Evolutionary conservation across 2,797 vertebrate genomes (phyloP).

Genomic region (Xenopus petersii): DNA sequence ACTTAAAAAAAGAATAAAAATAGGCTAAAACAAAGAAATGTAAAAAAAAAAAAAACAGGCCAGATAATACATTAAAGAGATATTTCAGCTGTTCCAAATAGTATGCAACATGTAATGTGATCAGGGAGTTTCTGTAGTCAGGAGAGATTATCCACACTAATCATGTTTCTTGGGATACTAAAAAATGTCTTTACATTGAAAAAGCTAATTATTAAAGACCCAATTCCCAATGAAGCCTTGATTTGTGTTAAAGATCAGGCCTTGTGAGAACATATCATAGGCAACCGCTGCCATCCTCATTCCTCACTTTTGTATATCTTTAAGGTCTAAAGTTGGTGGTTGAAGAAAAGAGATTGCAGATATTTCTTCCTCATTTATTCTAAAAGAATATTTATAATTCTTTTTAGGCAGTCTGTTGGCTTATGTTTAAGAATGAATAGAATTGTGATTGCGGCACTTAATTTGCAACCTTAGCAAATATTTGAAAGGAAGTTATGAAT

Average conservation of each 20-base stretch:
- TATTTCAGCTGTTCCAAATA: too few species aligned
- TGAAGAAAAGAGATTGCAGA: not conserved
- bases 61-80: too few species aligned
- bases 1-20: too few species aligned
- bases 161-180: not conserved
- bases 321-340: not conserved
- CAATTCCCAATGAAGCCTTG: not conserved
- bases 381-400: not conserved
- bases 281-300: not conserved
- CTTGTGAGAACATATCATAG: not conserved
- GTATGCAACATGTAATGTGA: too few species aligned
- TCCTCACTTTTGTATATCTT: not conserved
- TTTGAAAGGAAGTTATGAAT: constrained; percentile 23
- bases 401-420: not conserved
- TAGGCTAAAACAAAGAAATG: too few species aligned
- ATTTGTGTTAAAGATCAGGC: not conserved
- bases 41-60: too few species aligned
- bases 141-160: not conserved
- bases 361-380: not conserved
- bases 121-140: not conserved
- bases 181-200: not conserved
- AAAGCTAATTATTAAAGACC: not conserved
- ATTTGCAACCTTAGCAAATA: constrained; percentile 38
- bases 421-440: constrained; percentile 36
- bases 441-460: constrained; percentile 38